Evolutionary conservation across 1,140 invertebrate genomes (phyloP), one percentile per base, ranked within the genome.

Genomic region (Nixonia krombeini): DNA sequence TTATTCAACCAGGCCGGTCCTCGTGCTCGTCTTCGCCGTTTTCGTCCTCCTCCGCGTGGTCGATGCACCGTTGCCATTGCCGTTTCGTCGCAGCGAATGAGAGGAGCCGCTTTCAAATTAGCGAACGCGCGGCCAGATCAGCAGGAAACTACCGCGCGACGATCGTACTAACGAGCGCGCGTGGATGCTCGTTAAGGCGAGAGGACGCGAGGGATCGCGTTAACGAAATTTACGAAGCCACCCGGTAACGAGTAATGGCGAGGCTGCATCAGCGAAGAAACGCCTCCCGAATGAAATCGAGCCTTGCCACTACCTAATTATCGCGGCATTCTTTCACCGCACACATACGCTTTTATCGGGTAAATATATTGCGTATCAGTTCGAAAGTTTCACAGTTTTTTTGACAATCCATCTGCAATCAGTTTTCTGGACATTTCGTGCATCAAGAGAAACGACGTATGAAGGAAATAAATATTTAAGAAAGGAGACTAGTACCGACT

Each of bases 221-320:
- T 77, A 75, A 73, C 72, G 64, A 78, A 78, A 78, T 80, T 80
- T 80, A 80, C 72, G 68, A 70, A 77, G 70, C 53, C 55, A 49
- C 16, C 64, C 58, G 40, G 61, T 80, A 80, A 80, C 73, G 72
- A 78, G 73, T 59, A 68, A 68, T 57, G 52, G 61, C 46, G 55
- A 57, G 41, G 56, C 68, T 72, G 55, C 61, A 53, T 65, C 65
- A 69, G 65, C 57, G 44, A 18, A 53, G 56, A 61, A 68, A 53
- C 61, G 57, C 64, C 56, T 61, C 64, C 56, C 45, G 28, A 62
- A 57, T 55, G 46, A 53, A 59, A 63, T 67, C 56, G 44, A 59
- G 61, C 28, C 52, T 47, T 38, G 49, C 37, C 26, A 38, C 28
- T 31, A 49, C 33, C 45, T 63, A 58, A 63, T 59, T 49, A 59